Evolutionary conservation across 2,797 vertebrate genomes (phyloP).

Genomic region (Epinephelus coioides): DNA sequence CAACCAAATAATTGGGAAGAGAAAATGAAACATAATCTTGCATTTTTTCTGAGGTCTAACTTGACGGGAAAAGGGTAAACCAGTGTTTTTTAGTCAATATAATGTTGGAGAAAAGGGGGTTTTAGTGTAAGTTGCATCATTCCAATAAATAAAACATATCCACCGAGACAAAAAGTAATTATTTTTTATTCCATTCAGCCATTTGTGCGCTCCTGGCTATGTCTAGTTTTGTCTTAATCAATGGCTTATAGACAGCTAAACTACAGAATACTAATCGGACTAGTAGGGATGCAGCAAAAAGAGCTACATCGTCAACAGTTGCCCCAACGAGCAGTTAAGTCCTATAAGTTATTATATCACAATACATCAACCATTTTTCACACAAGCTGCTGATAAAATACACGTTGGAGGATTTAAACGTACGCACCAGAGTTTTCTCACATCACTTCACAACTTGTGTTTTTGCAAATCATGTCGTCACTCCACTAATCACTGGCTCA

Average conservation of each 20-base stretch:
- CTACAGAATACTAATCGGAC: slow-evolving; percentile 66
- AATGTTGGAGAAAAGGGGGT: slow-evolving; percentile 28
- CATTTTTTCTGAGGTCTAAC: slow-evolving; percentile 30
- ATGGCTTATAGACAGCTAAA: slow-evolving; percentile 63
- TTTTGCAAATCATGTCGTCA: slow-evolving; percentile 67
- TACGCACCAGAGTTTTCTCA: slow-evolving; percentile 65
- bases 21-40: slow-evolving; percentile 32
- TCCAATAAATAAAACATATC: slow-evolving; percentile 53
- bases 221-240: slow-evolving; percentile 40
- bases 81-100: slow-evolving; percentile 26
- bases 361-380: slow-evolving; percentile 77
- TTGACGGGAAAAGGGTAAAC: slow-evolving; percentile 32
- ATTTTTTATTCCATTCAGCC: slow-evolving; percentile 35
- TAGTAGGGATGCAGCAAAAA: slow-evolving; percentile 55
- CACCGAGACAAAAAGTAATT: slow-evolving; percentile 39
- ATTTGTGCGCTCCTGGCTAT: slow-evolving; percentile 38
- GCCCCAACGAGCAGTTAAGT: slow-evolving; percentile 50
- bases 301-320: slow-evolving; percentile 40
- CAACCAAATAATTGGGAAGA: slow-evolving; percentile 23
- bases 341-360: slow-evolving; percentile 74
- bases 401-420: slow-evolving; percentile 59
- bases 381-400: slow-evolving; percentile 76
- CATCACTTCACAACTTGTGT: slow-evolving; percentile 70
- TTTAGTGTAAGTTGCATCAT: slow-evolving; percentile 59
- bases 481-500: slow-evolving; percentile 74